Evolutionary conservation across 2,113 vertebrate genomes (phyloP).

Genomic region (Bothrops jararaca): DNA sequence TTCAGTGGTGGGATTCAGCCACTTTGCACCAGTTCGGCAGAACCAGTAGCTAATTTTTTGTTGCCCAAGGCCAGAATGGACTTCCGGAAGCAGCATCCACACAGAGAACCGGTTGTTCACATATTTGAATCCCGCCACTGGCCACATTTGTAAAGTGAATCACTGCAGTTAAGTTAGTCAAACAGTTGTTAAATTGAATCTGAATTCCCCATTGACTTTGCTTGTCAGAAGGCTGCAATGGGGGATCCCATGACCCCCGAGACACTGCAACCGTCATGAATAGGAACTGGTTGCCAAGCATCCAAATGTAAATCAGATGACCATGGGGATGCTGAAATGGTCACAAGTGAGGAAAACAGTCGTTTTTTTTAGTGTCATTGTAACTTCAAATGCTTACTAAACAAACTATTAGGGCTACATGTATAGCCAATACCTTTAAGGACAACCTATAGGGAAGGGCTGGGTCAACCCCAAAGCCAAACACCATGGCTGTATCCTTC

Average conservation of each 20-base stretch:
- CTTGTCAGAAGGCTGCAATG: background rate
- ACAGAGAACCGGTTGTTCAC: too few relatives aligned
- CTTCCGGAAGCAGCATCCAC: too few relatives aligned
- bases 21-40: too few relatives aligned
- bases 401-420: background rate
- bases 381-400: background rate
- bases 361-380: background rate
- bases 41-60: too few relatives aligned
- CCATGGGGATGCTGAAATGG: background rate
- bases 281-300: background rate
- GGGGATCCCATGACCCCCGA: background rate
- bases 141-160: background rate
- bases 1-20: too few relatives aligned
- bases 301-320: too few relatives aligned
- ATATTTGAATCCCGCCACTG: too few relatives aligned
- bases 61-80: too few relatives aligned
- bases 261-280: background rate
- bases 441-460: background rate
- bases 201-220: background rate
- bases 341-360: too few relatives aligned
- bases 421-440: background rate
- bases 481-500: background rate
- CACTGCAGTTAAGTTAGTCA: background rate
- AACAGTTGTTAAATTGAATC: background rate
- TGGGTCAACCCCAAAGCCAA: background rate